Conservation (phyloP, 2,113 vertebrate species). For the Cheirogaleus medius region DNA sequence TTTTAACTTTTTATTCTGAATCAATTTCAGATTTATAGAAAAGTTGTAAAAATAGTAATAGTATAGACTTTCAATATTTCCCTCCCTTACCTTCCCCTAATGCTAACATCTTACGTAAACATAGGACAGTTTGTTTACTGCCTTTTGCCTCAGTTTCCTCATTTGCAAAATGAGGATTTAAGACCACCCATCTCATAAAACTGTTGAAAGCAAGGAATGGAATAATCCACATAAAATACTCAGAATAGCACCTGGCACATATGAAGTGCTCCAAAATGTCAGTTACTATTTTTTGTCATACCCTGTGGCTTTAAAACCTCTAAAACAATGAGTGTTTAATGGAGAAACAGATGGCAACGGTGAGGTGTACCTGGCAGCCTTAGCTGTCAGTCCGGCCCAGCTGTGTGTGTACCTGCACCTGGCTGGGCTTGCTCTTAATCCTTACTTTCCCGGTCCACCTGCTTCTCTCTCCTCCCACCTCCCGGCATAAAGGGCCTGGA, state of each 20-base stretch:
- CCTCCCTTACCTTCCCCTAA: background rate
- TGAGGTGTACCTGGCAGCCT: background rate
- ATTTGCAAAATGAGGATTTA: background rate
- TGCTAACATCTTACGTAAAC: background rate
- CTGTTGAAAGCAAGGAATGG: background rate
- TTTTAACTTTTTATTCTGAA: constrained; percentile 4
- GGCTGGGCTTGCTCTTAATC: background rate
- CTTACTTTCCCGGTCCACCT: background rate
- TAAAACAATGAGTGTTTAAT: background rate
- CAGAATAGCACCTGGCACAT: background rate
- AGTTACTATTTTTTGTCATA: background rate
- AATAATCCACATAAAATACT: background rate
- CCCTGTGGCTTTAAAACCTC: background rate
- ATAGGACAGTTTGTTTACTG: background rate
- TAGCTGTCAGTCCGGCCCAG: background rate
- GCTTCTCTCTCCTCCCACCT: background rate
- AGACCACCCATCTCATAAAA: background rate
- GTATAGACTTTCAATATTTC: background rate
- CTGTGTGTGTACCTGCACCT: background rate
- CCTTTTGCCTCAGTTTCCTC: background rate
- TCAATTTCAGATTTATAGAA: background rate
- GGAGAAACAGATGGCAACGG: background rate
- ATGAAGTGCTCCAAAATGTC: background rate
- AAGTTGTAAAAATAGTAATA: background rate
- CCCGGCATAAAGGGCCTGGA: background rate